These are phyloP conservation scores for Tragelaphus scriptus DNA, from an alignment of 2,113 vertebrate genomes.

Conservation along the genomic window DNA sequence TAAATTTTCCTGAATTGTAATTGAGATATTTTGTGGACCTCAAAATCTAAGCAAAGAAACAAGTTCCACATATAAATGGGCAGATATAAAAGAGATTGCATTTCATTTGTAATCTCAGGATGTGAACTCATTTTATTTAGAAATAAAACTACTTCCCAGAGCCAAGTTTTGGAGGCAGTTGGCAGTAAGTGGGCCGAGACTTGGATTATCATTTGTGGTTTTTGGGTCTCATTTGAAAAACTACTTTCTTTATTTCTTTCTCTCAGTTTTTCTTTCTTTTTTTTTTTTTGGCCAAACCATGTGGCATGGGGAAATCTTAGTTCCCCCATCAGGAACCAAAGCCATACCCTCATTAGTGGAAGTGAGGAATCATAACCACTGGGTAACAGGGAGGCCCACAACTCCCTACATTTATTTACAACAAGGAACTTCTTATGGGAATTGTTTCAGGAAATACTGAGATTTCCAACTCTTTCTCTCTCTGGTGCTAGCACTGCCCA, in stretches of 20 bases:
- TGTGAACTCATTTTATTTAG: neutral
- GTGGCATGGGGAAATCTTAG: neutral
- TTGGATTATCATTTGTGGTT: no score
- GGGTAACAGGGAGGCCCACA: neutral
- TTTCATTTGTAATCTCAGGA: neutral
- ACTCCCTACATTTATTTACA: neutral
- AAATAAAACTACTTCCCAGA: neutral
- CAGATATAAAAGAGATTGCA: neutral
- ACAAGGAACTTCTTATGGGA: neutral
- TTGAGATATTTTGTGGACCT: conserved; percentile 28
- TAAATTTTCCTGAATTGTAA: conserved; percentile 9
- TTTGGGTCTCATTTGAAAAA: neutral
- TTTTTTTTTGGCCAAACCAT: neutral
- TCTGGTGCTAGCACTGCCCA: no score
- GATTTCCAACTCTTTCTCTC: neutral
- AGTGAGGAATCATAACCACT: neutral
- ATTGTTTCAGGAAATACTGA: neutral
- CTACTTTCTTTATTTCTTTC: neutral
- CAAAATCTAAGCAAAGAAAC: neutral
- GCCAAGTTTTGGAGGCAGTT: neutral
- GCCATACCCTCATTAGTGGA: neutral
- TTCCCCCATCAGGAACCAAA: neutral
- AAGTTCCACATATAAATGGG: neutral
- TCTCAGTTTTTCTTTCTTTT: neutral
- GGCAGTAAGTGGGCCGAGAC: neutral